These are phyloP conservation scores for Mastigias papua DNA, from an alignment of 30 jellyfish, hydroid and myxozoan species.

Conservation along the genomic window DNA sequence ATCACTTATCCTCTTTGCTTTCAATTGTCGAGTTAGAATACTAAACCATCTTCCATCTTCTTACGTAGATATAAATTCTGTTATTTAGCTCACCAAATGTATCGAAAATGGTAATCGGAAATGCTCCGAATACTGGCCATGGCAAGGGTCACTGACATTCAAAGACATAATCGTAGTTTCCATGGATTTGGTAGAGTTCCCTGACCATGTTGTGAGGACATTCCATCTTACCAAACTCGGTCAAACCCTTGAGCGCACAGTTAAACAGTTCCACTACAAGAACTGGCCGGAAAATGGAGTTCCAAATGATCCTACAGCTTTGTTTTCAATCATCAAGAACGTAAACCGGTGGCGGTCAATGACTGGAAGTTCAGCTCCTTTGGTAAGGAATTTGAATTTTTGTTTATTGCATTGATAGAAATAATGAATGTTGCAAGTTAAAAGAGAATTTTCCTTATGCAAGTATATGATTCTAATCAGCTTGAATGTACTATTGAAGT, in stretches of 20 bases:
- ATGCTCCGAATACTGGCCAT: slow-evolving; percentile 99
- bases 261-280: slow-evolving; percentile 91
- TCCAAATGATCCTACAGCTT: slow-evolving; percentile 88
- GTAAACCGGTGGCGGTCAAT: slow-evolving; percentile 88
- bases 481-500: too few species aligned
- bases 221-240: slow-evolving; percentile 91
- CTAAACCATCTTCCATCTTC: too few species aligned
- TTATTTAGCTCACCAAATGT: slow-evolving; percentile 81
- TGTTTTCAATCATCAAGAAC: slow-evolving; percentile 80
- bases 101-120: slow-evolving; percentile 91
- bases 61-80: not conserved
- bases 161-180: slow-evolving; percentile 77
- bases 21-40: too few species aligned
- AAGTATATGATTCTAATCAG: too few species aligned
- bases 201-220: slow-evolving; percentile 88
- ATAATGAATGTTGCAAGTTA: too few species aligned
- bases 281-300: slow-evolving; percentile 99
- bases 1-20: too few species aligned
- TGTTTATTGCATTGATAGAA: too few species aligned
- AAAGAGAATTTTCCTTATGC: too few species aligned
- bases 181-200: slow-evolving; percentile 78
- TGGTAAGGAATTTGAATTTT: slow-evolving; percentile 65
- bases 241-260: slow-evolving; percentile 84
- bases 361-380: slow-evolving; percentile 44
- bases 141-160: slow-evolving; percentile 76